Evolutionary conservation across 2,797 vertebrate genomes (phyloP).

Genomic region (Poecilia picta): DNA sequence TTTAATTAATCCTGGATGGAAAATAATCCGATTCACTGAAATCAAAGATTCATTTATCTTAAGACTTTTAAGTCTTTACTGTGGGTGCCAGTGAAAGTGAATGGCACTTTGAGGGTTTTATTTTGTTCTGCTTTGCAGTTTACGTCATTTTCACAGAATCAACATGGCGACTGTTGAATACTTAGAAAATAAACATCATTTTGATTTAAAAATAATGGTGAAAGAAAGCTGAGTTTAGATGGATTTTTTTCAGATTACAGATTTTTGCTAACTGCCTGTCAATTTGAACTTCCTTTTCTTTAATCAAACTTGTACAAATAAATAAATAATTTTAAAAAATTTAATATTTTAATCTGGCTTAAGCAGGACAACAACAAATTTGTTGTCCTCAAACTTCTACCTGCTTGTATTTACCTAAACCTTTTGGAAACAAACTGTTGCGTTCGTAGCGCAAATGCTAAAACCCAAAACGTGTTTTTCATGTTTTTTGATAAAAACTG

Average conservation of each 20-base stretch:
- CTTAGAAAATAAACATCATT: not conserved
- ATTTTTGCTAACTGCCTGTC: not conserved
- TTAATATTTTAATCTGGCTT: not conserved
- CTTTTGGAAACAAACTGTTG: not conserved
- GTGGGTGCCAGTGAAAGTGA: not conserved
- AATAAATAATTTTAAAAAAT: too few relatives aligned
- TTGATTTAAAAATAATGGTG: not conserved
- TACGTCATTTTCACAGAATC: not conserved
- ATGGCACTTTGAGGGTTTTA: not conserved
- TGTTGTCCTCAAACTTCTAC: not conserved
- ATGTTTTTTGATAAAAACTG: slow-evolving; percentile 34
- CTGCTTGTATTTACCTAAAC: not conserved
- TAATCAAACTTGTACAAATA: not conserved
- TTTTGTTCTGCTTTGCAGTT: not conserved
- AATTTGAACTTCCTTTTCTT: not conserved
- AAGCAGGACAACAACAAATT: not conserved
- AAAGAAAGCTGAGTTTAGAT: not conserved
- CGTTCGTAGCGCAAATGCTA: not conserved
- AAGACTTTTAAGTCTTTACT: not conserved
- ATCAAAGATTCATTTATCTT: not conserved
- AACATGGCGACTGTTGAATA: not conserved
- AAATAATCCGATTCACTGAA: not conserved
- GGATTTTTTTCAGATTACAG: not conserved
- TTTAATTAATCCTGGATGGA: not conserved
- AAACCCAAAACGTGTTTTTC: not conserved